phyloP scores from a whole-genome alignment of 2,113 vertebrate species.

The Hippocampus abdominalis region DNA sequence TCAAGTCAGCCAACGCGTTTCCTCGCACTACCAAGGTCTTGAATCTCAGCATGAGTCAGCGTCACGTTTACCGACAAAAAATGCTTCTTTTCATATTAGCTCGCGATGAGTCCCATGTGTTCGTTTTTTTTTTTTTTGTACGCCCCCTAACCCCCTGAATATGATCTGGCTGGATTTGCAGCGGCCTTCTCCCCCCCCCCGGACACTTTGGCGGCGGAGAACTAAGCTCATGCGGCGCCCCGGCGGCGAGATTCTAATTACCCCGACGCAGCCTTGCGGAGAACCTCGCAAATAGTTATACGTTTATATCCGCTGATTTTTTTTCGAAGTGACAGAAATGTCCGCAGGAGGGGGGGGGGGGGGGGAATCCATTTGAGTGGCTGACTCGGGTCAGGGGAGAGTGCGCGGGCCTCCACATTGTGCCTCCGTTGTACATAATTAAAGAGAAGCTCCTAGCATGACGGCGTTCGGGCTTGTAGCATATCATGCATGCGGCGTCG shows the following conservation, averaged over 20 bases:
- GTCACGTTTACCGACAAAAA: not conserved
- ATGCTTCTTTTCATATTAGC: not conserved
- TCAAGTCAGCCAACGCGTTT: not conserved
- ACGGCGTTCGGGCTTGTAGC: constrained; percentile 11
- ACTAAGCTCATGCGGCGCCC: constrained; percentile 46
- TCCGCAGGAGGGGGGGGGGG: constrained; percentile 44
- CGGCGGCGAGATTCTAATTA: constrained; percentile 54
- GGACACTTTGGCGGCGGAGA: constrained; percentile 45
- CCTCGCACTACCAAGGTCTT: not conserved
- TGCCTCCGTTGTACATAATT: constrained; percentile 61
- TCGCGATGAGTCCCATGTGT: not conserved
- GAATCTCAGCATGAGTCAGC: not conserved
- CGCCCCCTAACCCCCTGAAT: constrained; percentile 40
- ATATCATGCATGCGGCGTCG: constrained; percentile 29
- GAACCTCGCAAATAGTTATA: constrained; percentile 59
- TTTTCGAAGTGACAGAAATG: constrained; percentile 64
- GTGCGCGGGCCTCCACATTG: constrained; percentile 31
- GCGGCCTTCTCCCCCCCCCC: constrained; percentile 20
- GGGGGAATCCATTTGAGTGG: constrained; percentile 56
- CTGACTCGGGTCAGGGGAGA: constrained; percentile 40
- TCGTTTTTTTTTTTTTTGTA: not conserved
- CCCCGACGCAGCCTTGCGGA: constrained; percentile 52
- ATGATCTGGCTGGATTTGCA: constrained; percentile 52
- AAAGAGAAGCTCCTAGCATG: constrained; percentile 49
- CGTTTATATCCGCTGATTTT: constrained; percentile 62